Conservation (phyloP, 2,888 invertebrate genomes). For the Leptura quadrifasciata region DNA sequence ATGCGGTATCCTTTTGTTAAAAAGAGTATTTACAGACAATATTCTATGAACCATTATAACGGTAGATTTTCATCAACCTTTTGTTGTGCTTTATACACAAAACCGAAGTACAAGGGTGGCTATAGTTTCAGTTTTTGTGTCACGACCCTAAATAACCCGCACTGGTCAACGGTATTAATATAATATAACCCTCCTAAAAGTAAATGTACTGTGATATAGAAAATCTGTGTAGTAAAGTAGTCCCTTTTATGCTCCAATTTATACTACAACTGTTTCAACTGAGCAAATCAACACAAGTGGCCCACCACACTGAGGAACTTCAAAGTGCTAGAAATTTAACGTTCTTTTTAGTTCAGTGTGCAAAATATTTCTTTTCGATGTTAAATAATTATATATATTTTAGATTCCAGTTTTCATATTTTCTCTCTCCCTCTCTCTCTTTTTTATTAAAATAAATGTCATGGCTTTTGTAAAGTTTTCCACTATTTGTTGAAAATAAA, state of each 20-base stretch:
- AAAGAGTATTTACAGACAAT: background rate
- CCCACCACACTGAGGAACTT: background rate
- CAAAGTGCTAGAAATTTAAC: background rate
- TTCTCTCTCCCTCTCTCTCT: too few relatives aligned
- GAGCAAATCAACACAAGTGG: conserved; percentile 16
- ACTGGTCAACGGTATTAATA: conserved; percentile 45
- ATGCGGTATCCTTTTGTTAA: background rate
- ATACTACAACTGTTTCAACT: conserved; percentile 35
- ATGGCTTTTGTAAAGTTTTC: too few relatives aligned
- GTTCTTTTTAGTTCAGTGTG: background rate
- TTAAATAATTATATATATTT: too few relatives aligned
- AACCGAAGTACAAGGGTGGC: conserved; percentile 17
- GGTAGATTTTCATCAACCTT: conserved; percentile 25
- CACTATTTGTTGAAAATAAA: too few relatives aligned
- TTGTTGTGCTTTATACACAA: conserved; percentile 27
- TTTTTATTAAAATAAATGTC: too few relatives aligned
- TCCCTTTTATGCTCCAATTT: conserved; percentile 44
- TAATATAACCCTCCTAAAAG: conserved; percentile 44
- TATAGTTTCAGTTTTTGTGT: conserved; percentile 30
- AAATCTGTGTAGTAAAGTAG: conserved; percentile 42
- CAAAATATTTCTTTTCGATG: too few relatives aligned
- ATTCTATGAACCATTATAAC: conserved; percentile 15
- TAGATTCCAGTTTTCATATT: too few relatives aligned
- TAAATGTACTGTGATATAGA: conserved; percentile 43
- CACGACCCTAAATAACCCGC: conserved; percentile 38